Base-by-base conservation (phyloP, 2,113 vertebrate species). In the Cynopterus brachyotis region DNA sequence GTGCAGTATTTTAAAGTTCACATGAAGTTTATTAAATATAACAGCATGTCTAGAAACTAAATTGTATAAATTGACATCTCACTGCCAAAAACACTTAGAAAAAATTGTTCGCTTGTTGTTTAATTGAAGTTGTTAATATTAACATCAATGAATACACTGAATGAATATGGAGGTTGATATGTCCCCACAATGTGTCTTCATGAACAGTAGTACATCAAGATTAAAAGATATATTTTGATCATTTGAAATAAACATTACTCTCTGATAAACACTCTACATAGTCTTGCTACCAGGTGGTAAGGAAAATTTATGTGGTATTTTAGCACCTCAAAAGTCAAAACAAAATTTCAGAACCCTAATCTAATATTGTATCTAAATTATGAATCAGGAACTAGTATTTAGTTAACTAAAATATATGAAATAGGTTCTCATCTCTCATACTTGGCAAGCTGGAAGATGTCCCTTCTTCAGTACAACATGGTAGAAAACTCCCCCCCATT, bases 241-340 rank as follows among this genome's bases (percentile, higher is more conserved):
- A 96, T 37, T 92, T 95, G 95, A 97, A 98, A 97, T 92, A 97
- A 97, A 97, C 96, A 87, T 37, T 92, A 93, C 92, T 97, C 94
- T 97, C 97, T 96, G 96, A 98, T 97, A 97, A 94, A 64, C 86
- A 97, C 96, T 98, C 67, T 98, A 97, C 37, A 90, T 76, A 97
- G 91, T 98, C 92, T 98, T 98, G 96, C 97, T 98, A 98, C 81
- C 95, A 97, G 97, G 97, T 98, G 96, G 95, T 98, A 98, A 98
- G 88, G 81, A 97, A 72, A 98, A 96, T 96, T 97, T 40, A 96
- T 90, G 73, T 97, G 40, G 32, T 94, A 96, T 95, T 98, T 98
- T 98, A 99, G 98, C 98, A 99, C 98, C 98, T 98, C 97, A 97
- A 85, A 96, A 75, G 12, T 97, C 76, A 92, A 82, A 95, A 96